Evolutionary conservation across 1,140 invertebrate genomes (phyloP).

Genomic region (Drosophila kohkoa): DNA sequence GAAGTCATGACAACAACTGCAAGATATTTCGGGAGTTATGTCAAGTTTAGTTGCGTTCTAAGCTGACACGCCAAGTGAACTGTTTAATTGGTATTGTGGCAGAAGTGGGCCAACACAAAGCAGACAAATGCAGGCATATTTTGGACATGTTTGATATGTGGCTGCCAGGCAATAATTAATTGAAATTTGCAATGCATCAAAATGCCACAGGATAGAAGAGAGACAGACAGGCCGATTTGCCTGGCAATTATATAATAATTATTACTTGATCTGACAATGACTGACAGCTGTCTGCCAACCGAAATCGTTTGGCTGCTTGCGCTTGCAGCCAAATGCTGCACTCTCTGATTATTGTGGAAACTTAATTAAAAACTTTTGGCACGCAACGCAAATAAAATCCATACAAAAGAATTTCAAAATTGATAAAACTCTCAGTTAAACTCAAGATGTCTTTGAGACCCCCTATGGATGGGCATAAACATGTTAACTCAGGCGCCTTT

Average conservation of each 20-base stretch:
- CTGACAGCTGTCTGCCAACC: slow-evolving; percentile 41
- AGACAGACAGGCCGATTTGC: slow-evolving; percentile 1
- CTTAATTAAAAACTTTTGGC: slow-evolving; percentile 68
- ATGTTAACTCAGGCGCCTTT: slow-evolving; percentile 28
- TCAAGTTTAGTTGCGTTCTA: not conserved
- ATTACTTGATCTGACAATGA: slow-evolving; percentile 45
- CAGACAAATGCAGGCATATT: slow-evolving; percentile 10
- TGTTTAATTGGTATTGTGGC: slow-evolving; percentile 47
- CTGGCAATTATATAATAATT: slow-evolving; percentile 56
- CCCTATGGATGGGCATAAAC: slow-evolving; percentile 35
- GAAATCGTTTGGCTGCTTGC: not conserved
- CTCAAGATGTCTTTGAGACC: slow-evolving; percentile 10
- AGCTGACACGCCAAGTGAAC: slow-evolving; percentile 1
- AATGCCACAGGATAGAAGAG: slow-evolving; percentile 30
- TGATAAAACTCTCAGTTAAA: slow-evolving; percentile 36
- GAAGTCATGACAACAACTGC: slow-evolving; percentile 26
- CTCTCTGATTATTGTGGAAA: slow-evolving; percentile 25
- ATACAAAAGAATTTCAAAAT: not conserved
- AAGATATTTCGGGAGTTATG: not conserved
- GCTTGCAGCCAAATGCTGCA: slow-evolving; percentile 42
- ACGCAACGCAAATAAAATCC: slow-evolving; percentile 5
- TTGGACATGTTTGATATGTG: slow-evolving; percentile 20
- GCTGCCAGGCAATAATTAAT: slow-evolving; percentile 40
- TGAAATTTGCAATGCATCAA: slow-evolving; percentile 46
- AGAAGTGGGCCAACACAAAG: slow-evolving; percentile 35